These are phyloP conservation scores for Ceratina calcarata DNA, from an alignment of 1,140 invertebrate genomes.

Conservation along the genomic window DNA sequence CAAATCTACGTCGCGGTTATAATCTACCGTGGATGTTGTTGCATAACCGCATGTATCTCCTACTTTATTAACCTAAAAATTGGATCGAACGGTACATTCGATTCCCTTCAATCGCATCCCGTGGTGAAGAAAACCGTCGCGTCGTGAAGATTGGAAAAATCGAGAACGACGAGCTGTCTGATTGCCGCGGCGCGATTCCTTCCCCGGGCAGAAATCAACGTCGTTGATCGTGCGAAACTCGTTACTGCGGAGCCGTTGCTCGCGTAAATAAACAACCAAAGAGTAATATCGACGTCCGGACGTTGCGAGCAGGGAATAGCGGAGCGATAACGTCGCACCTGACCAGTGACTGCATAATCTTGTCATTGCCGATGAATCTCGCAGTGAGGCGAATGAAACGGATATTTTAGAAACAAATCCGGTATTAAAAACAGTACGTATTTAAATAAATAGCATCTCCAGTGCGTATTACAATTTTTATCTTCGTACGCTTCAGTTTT, in stretches of 20 bases:
- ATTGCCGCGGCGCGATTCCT: constrained; percentile 24
- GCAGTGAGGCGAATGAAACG: too few species aligned
- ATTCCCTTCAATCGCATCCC: constrained; percentile 14
- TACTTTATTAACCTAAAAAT: constrained; percentile 22
- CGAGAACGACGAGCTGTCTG: not conserved
- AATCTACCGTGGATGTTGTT: not conserved
- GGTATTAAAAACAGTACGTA: too few species aligned
- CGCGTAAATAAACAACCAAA: constrained; percentile 29
- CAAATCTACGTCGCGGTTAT: constrained; percentile 19
- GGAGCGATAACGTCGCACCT: constrained; percentile 18
- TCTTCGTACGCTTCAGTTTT: too few species aligned
- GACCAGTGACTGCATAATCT: constrained; percentile 18
- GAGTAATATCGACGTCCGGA: constrained; percentile 22
- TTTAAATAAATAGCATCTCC: too few species aligned
- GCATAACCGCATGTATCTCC: constrained; percentile 14
- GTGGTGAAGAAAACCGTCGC: not conserved
- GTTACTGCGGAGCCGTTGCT: constrained; percentile 52
- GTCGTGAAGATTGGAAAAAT: not conserved
- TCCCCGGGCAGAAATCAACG: constrained; percentile 29
- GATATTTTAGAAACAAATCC: too few species aligned
- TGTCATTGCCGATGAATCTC: not conserved
- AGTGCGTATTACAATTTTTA: too few species aligned
- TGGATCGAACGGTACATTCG: constrained; percentile 30
- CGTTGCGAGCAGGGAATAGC: constrained; percentile 41
- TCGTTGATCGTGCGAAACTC: constrained; percentile 47